These are phyloP conservation scores for Cataglyphis rosenhaueri DNA, from an alignment of 2,888 invertebrate genomes.

Conservation along the genomic window DNA sequence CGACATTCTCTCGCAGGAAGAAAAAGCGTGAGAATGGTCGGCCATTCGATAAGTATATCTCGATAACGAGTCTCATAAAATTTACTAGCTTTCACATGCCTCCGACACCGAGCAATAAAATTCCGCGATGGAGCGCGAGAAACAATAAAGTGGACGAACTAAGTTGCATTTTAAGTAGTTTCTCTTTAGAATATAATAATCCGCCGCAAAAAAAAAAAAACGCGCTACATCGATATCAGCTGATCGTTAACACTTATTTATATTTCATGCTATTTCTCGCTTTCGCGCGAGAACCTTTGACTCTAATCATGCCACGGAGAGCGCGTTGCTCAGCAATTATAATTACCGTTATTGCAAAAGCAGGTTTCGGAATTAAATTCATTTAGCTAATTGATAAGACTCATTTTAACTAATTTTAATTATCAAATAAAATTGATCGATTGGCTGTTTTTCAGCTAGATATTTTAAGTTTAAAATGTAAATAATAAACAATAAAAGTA, in stretches of 20 bases:
- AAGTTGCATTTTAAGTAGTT: constrained; percentile 31
- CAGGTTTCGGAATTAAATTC: neutral
- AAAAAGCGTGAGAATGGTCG: constrained; percentile 33
- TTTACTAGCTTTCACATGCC: constrained; percentile 51
- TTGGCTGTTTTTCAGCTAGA: neutral
- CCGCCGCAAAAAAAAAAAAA: constrained; percentile 19
- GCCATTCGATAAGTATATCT: constrained; percentile 18
- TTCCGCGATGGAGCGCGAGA: constrained; percentile 21
- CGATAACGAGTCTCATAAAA: constrained; percentile 33
- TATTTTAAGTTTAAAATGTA: constrained; percentile 1
- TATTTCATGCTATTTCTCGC: constrained; percentile 41
- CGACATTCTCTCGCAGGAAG: constrained; percentile 18
- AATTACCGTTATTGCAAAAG: constrained; percentile 23
- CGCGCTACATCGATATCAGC: constrained; percentile 16
- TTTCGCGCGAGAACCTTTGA: constrained; percentile 38
- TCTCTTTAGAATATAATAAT: constrained; percentile 36
- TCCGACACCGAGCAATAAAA: constrained; percentile 40
- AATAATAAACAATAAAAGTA: neutral
- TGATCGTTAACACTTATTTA: constrained; percentile 34
- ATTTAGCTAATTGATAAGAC: constrained; percentile 9
- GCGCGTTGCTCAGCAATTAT: constrained; percentile 13
- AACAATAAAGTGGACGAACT: constrained; percentile 46
- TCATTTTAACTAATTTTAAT: constrained; percentile 8
- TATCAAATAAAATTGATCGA: neutral
- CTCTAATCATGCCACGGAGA: neutral